A percentile compares a stretch with the other conserved stretches of the same genome.
Conservation (phyloP, 1,140 invertebrate genomes). For the Hypsibius dujardini region DNA sequence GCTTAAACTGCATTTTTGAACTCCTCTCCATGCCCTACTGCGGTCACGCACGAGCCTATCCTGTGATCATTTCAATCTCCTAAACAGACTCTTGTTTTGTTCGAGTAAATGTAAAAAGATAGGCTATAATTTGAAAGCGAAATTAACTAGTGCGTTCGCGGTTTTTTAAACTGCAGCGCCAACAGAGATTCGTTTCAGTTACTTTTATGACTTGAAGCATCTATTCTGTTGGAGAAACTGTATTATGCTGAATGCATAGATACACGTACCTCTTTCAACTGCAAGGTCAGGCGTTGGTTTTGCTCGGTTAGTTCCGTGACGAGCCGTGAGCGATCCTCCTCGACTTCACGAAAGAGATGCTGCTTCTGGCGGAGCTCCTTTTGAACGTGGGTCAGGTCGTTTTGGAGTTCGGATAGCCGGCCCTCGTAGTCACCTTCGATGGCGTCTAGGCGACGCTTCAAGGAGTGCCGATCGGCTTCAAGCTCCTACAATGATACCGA, state of each 20-base stretch:
- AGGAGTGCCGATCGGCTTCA: slow-evolving; percentile 74
- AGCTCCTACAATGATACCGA: slow-evolving; percentile 66
- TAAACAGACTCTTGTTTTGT: too few relatives aligned
- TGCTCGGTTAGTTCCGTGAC: slow-evolving; percentile 72
- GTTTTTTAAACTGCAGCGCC: slow-evolving; percentile 19
- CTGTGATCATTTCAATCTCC: too few relatives aligned
- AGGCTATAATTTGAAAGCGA: too few relatives aligned
- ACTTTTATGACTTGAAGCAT: too few relatives aligned
- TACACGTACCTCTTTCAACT: slow-evolving; percentile 58
- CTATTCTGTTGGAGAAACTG: too few relatives aligned
- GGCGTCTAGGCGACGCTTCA: slow-evolving; percentile 60
- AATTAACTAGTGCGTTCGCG: too few relatives aligned
- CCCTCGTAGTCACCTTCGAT: slow-evolving; percentile 72
- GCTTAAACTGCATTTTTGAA: too few relatives aligned
- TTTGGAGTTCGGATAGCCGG: slow-evolving; percentile 63
- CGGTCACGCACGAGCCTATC: too few relatives aligned
- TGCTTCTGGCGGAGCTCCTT: slow-evolving; percentile 43
- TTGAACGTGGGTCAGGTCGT: slow-evolving; percentile 56
- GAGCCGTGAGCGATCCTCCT: slow-evolving; percentile 56
- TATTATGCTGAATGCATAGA: too few relatives aligned
- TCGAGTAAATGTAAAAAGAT: too few relatives aligned
- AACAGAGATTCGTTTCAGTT: too few relatives aligned
- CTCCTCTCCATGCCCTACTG: too few relatives aligned
- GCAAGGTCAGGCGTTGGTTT: slow-evolving; percentile 65
- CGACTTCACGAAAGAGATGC: slow-evolving; percentile 45